Percentiles rank a stretch among this genome's conserved stretches.
Conservation (phyloP, 2,888 invertebrate species). For the Nephrotoma flavescens region DNA sequence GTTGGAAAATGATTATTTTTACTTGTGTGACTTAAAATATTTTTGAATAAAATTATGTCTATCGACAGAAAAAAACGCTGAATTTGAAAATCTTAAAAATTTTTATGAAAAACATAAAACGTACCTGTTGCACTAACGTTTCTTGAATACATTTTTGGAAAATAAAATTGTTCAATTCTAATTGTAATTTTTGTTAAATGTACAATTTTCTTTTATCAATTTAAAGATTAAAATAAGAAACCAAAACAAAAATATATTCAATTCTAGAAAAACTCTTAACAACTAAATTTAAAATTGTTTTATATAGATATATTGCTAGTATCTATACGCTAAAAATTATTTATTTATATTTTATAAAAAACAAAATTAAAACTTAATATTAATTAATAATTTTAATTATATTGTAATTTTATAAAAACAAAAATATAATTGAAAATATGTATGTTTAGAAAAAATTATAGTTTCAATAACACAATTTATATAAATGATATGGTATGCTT, state of each 20-base stretch:
- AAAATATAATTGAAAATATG: neutral
- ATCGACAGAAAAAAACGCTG: neutral
- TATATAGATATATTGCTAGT: no score
- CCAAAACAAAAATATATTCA: neutral
- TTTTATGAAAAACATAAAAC: neutral
- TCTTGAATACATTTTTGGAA: neutral
- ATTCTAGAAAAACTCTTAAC: neutral
- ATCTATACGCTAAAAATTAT: neutral
- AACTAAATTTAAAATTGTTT: neutral
- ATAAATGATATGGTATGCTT: neutral
- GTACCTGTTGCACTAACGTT: slow-evolving; percentile 4
- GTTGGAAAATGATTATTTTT: neutral
- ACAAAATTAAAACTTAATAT: neutral
- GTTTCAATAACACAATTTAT: neutral
- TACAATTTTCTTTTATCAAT: neutral
- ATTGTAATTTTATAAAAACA: neutral
- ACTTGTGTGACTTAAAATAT: neutral
- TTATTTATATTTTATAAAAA: neutral
- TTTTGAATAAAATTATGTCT: neutral
- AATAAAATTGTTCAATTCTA: neutral
- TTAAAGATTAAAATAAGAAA: neutral
- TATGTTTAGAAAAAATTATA: neutral
- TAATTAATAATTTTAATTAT: neutral
- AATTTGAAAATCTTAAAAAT: neutral
- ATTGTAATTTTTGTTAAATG: neutral